Conservation (phyloP, 2,797 vertebrate genomes). For the Pteronotus mesoamericanus region DNA sequence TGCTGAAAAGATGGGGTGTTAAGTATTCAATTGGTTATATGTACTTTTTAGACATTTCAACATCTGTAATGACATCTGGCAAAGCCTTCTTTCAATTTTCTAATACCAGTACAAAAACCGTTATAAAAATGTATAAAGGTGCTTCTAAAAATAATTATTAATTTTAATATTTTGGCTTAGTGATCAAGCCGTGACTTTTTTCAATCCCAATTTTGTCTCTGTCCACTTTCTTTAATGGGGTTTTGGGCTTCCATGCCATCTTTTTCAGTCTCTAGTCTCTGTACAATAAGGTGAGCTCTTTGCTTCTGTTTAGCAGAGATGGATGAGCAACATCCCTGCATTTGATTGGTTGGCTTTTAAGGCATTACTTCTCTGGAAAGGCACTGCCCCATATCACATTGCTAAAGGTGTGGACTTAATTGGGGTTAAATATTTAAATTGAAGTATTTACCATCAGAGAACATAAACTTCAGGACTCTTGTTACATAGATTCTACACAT, state of each 20-base stretch:
- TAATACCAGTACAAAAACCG: conserved; percentile 38
- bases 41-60: background rate
- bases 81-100: background rate
- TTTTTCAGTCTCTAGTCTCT: background rate
- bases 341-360: conserved; percentile 16
- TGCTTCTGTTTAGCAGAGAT: background rate
- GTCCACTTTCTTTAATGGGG: background rate
- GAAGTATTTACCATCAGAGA: conserved; percentile 19
- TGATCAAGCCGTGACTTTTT: background rate
- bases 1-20: background rate
- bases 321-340: background rate
- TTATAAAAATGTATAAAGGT: background rate
- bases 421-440: background rate
- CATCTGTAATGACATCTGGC: background rate
- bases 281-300: background rate
- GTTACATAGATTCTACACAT: background rate
- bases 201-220: background rate
- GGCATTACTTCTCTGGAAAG: background rate
- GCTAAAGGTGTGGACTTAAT: background rate
- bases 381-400: background rate
- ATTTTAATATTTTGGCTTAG: background rate
- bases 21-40: background rate
- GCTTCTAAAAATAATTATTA: conserved; percentile 5
- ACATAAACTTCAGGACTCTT: conserved; percentile 12
- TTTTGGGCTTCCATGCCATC: background rate